Evolutionary conservation across 2,113 vertebrate species (phyloP).

Genomic region (Carollia perspicillata): DNA sequence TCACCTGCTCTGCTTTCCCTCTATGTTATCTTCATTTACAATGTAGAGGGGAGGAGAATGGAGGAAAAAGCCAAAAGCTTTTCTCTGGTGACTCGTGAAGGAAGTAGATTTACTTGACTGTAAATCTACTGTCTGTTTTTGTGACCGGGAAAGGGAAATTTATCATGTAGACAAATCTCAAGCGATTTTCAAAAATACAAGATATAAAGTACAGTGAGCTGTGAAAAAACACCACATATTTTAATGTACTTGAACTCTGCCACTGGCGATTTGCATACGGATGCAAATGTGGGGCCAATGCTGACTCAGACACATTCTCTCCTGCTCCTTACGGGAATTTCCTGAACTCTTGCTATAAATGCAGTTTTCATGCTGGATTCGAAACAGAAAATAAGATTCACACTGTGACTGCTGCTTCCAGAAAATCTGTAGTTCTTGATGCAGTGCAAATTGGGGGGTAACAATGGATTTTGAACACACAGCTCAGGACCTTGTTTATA

Average conservation of each 20-base stretch:
- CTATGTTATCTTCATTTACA: neutral
- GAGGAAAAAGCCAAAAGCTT: neutral
- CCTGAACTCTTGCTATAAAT: neutral
- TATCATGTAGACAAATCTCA: constrained; percentile 43
- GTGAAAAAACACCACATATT: constrained; percentile 28
- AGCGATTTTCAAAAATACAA: constrained; percentile 41
- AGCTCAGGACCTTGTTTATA: neutral
- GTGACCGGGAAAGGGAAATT: constrained; percentile 38
- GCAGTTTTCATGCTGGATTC: neutral
- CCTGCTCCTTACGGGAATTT: neutral
- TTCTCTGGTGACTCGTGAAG: neutral
- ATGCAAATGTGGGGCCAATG: neutral
- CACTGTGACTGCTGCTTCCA: neutral
- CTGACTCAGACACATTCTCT: neutral
- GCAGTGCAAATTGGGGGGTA: neutral
- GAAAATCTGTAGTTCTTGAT: neutral
- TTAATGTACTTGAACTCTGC: constrained; percentile 38
- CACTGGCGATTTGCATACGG: neutral
- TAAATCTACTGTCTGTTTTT: neutral
- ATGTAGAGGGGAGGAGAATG: neutral
- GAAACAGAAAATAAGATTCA: neutral
- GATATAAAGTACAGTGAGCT: constrained; percentile 48
- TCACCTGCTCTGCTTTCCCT: neutral
- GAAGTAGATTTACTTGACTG: neutral
- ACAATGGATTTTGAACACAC: constrained; percentile 11